These are phyloP conservation scores for Tretioscincus oriximinensis DNA, from an alignment of 2,113 vertebrate species.

Conservation along the genomic window DNA sequence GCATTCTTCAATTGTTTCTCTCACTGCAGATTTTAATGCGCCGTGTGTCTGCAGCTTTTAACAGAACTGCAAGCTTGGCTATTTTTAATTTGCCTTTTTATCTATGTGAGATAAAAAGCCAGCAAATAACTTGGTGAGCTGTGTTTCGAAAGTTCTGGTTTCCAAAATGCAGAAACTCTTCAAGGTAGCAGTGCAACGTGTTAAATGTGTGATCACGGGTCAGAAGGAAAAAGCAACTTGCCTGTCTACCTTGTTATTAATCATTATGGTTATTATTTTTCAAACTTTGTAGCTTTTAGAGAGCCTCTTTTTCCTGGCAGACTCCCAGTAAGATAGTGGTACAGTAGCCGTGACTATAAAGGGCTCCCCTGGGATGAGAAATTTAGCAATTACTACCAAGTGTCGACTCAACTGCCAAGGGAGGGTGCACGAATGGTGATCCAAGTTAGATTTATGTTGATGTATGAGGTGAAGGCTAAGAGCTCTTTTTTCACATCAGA, in stretches of 20 bases:
- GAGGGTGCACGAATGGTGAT: slow-evolving; percentile 61
- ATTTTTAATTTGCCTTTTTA: no score
- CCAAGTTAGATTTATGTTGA: slow-evolving; percentile 63
- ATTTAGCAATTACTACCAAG: slow-evolving; percentile 53
- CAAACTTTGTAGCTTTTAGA: slow-evolving; percentile 30
- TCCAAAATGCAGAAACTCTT: no score
- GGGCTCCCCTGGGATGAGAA: slow-evolving; percentile 43
- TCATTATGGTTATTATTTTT: slow-evolving; percentile 44
- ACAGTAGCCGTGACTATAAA: slow-evolving; percentile 47
- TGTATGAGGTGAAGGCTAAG: slow-evolving; percentile 67
- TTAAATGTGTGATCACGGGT: not conserved
- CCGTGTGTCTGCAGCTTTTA: no score
- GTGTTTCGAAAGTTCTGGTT: no score
- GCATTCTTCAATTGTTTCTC: no score
- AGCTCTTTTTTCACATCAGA: slow-evolving; percentile 56
- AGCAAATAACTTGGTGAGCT: no score
- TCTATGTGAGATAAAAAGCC: no score
- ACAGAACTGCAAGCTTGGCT: no score
- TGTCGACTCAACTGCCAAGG: slow-evolving; percentile 33
- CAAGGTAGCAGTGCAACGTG: not conserved
- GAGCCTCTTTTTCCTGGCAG: slow-evolving; percentile 17
- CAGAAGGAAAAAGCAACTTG: not conserved
- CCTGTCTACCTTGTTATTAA: slow-evolving; percentile 23
- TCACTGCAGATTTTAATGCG: no score
- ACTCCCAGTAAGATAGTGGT: slow-evolving; percentile 33